Conservation (phyloP, 2,888 invertebrate species). For the Mythimna albipuncta region DNA sequence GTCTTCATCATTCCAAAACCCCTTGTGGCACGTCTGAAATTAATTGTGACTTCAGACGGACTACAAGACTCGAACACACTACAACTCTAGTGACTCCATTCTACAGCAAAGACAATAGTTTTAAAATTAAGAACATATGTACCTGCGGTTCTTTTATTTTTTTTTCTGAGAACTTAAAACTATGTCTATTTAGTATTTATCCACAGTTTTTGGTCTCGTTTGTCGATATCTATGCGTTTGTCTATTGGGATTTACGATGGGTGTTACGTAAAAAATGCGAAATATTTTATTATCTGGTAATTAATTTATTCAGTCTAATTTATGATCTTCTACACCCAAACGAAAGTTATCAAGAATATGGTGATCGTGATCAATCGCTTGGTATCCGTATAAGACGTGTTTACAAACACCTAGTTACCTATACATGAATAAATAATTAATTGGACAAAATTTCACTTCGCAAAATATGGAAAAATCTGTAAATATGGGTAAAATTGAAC, state of each 20-base stretch:
- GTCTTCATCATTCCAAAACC: too few relatives aligned
- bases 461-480: background rate
- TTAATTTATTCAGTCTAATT: constrained; percentile 12
- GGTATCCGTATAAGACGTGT: constrained; percentile 7
- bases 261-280: background rate
- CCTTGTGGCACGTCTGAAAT: background rate
- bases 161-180: too few relatives aligned
- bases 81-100: too few relatives aligned
- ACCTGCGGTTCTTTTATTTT: too few relatives aligned
- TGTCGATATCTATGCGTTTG: too few relatives aligned
- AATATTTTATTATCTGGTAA: background rate
- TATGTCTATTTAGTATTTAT: too few relatives aligned
- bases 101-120: too few relatives aligned
- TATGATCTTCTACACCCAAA: constrained; percentile 4
- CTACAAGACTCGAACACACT: too few relatives aligned
- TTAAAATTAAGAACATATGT: too few relatives aligned
- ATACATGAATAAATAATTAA: constrained; percentile 16
- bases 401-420: constrained; percentile 8
- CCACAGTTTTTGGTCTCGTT: background rate
- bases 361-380: constrained; percentile 7
- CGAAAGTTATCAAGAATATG: constrained; percentile 41
- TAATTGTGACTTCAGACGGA: background rate
- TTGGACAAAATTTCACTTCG: constrained; percentile 26
- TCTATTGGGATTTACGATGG: background rate
- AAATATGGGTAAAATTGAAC: background rate